Conservation (phyloP, 1,140 invertebrate genomes). For the Trichonephila clavipes region DNA sequence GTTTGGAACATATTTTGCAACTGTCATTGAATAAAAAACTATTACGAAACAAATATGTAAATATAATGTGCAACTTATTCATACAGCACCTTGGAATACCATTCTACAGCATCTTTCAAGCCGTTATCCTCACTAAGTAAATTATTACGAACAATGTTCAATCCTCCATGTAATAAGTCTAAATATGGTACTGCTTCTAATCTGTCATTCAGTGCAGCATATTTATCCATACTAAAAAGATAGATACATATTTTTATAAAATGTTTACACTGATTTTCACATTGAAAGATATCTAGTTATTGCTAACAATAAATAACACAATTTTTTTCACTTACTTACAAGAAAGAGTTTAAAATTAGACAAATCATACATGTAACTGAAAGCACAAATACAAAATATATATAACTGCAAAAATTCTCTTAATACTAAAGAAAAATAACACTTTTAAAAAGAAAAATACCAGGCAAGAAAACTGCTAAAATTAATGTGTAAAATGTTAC, state of each 20-base stretch:
- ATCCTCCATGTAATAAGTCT: background rate
- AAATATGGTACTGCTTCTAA: constrained; percentile 31
- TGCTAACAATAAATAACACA: background rate
- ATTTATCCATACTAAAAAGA: constrained; percentile 4
- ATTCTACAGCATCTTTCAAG: background rate
- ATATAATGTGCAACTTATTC: background rate
- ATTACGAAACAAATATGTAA: background rate
- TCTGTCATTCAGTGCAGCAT: constrained; percentile 4
- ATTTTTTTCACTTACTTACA: background rate
- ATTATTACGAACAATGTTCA: background rate
- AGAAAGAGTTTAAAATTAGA: background rate
- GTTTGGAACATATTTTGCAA: no score
- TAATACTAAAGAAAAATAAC: no score
- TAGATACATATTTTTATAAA: background rate
- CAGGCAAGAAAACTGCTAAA: no score
- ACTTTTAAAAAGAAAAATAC: no score
- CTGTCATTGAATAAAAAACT: background rate
- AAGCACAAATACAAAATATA: background rate
- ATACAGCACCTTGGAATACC: constrained; percentile 6
- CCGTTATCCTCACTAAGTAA: background rate
- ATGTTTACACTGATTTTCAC: background rate
- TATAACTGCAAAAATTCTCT: background rate
- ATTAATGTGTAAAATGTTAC: no score
- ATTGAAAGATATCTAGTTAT: background rate
- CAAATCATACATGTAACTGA: background rate